Conservation (phyloP, 2,888 invertebrate genomes). For the Caenorhabditis zanzibari region DNA sequence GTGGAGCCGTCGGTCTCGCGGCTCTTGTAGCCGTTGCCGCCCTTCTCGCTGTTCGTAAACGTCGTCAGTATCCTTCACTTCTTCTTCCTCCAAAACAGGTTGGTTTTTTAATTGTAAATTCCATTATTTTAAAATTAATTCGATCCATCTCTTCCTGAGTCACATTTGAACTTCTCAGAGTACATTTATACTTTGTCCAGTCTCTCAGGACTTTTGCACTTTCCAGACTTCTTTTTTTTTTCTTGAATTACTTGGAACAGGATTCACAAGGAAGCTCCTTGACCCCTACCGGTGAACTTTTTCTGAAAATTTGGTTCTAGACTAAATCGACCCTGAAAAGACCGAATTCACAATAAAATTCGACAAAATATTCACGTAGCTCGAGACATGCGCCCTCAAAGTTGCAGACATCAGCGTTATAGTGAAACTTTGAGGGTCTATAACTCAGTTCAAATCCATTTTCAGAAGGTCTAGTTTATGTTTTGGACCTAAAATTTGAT, state of each 20-base stretch:
- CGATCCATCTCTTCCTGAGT: neutral
- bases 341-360: no score
- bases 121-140: neutral
- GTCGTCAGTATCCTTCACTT: constrained; percentile 74
- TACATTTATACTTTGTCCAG: constrained; percentile 14
- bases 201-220: constrained; percentile 8
- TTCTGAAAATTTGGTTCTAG: no score
- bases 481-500: no score
- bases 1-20: constrained; percentile 75
- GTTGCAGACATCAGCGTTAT: no score
- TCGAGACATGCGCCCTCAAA: no score
- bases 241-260: constrained; percentile 14
- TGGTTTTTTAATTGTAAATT: neutral
- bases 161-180: constrained; percentile 10
- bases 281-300: no score
- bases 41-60: constrained; percentile 73
- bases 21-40: constrained; percentile 76
- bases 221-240: neutral
- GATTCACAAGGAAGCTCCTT: no score
- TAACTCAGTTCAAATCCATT: no score
- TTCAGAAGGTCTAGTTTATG: no score
- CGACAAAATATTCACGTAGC: no score
- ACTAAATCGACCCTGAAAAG: no score
- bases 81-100: constrained; percentile 76
- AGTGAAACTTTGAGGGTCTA: no score